A percentile compares a stretch with the other conserved stretches of the same genome.
These are phyloP conservation scores for Lycaena phlaeas DNA, from an alignment of 2,888 invertebrate species.

Conservation along the genomic window DNA sequence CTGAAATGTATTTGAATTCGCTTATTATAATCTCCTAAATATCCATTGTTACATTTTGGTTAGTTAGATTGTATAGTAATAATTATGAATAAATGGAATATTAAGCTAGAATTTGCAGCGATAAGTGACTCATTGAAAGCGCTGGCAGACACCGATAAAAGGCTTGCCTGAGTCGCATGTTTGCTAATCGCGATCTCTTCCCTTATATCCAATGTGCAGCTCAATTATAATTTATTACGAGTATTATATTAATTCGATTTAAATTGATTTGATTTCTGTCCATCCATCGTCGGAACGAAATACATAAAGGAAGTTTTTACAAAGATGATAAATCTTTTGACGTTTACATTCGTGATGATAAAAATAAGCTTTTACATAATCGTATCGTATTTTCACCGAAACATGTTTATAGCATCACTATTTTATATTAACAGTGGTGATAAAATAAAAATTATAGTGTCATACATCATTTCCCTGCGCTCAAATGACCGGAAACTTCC, in stretches of 20 bases:
- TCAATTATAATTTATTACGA: neutral
- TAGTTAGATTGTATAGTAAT: neutral
- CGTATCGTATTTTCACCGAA: too few relatives aligned
- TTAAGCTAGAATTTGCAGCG: neutral
- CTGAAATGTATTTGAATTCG: too few relatives aligned
- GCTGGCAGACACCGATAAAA: constrained; percentile 8
- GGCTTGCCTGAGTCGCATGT: constrained; percentile 5
- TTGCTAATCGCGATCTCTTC: constrained; percentile 5
- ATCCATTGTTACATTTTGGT: neutral
- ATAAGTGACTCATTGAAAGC: neutral
- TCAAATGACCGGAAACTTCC: constrained; percentile 51
- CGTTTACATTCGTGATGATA: too few relatives aligned
- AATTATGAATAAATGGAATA: neutral
- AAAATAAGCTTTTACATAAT: too few relatives aligned
- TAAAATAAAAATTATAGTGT: constrained; percentile 35
- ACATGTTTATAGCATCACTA: neutral
- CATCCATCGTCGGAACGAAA: too few relatives aligned
- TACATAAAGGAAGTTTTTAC: too few relatives aligned
- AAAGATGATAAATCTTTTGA: too few relatives aligned
- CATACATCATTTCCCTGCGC: constrained; percentile 34
- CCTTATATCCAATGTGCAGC: constrained; percentile 3
- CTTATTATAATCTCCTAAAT: too few relatives aligned
- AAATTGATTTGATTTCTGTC: too few relatives aligned
- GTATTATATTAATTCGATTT: too few relatives aligned
- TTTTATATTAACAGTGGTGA: constrained; percentile 22